Evolutionary conservation across 2,888 invertebrate genomes (phyloP).

Genomic region (Macrosiphum euphorbiae): DNA sequence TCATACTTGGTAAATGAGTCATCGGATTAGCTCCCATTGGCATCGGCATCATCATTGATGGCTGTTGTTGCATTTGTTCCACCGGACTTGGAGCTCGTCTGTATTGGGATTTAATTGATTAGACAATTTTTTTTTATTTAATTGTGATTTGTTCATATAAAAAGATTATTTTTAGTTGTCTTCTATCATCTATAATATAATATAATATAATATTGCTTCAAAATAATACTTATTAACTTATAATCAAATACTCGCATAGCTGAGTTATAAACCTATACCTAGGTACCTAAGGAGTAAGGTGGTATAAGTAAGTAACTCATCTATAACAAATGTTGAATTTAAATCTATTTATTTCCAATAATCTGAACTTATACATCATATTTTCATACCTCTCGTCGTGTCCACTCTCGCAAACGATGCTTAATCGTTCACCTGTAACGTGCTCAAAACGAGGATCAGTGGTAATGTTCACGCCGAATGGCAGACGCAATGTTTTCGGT

Average conservation of each 20-base stretch:
- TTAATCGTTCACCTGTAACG: constrained; percentile 87
- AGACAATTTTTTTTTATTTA: neutral
- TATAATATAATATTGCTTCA: neutral
- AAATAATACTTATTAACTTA: neutral
- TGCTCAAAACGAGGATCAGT: constrained; percentile 81
- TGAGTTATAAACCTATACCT: neutral
- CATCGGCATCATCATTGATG: constrained; percentile 65
- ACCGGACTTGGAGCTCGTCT: constrained; percentile 71
- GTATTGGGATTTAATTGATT: constrained; percentile 66
- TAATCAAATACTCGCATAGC: neutral
- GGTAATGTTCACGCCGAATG: constrained; percentile 78
- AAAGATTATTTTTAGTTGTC: neutral
- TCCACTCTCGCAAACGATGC: constrained; percentile 89
- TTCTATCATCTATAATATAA: neutral
- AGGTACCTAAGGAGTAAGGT: neutral
- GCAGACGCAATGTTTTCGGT: constrained; percentile 76
- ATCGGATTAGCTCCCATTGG: constrained; percentile 67
- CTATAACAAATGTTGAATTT: neutral
- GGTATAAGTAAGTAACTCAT: neutral
- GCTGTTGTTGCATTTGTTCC: constrained; percentile 72
- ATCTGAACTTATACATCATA: neutral
- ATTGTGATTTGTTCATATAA: neutral
- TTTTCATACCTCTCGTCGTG: constrained; percentile 72
- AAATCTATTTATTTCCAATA: neutral
- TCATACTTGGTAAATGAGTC: constrained; percentile 66